Conservation (phyloP, 30 jellyfish, hydroid and myxozoan genomes). For the Sanderia malayensis region DNA sequence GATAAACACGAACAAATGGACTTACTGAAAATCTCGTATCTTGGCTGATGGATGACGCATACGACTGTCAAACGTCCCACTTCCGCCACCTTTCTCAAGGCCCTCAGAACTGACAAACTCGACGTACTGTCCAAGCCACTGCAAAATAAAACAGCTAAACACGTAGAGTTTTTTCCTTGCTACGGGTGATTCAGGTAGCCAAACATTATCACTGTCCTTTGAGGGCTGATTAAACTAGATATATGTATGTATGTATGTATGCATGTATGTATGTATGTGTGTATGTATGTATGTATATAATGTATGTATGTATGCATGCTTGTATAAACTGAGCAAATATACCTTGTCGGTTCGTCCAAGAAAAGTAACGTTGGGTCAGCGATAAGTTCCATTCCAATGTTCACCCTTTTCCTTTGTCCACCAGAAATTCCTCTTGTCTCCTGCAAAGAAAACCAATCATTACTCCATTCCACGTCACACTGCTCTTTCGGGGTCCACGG, state of each 20-base stretch:
- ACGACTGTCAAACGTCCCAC: conserved; percentile 54
- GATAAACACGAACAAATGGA: neutral
- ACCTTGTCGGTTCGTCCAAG: conserved; percentile 84
- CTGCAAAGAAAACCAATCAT: no score
- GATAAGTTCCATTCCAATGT: conserved; percentile 74
- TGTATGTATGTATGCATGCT: no score
- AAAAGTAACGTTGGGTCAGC: conserved; percentile 67
- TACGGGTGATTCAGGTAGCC: no score
- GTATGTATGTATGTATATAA: no score
- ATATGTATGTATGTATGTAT: no score
- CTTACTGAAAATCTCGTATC: conserved; percentile 67
- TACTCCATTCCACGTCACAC: no score
- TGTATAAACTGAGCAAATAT: neutral
- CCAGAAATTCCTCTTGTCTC: conserved; percentile 76
- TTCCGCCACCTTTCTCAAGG: conserved; percentile 66
- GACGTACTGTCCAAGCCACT: conserved; percentile 83
- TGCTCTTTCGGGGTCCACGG: no score
- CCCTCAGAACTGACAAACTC: conserved; percentile 52
- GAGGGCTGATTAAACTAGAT: no score
- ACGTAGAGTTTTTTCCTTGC: no score
- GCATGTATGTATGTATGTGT: no score
- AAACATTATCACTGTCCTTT: no score
- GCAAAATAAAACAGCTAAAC: no score
- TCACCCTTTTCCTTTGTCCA: conserved; percentile 70
- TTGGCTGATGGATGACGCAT: conserved; percentile 74